Evolutionary conservation across 2,888 invertebrate genomes (phyloP), one percentile per base, ranked within the genome.

Genomic region (Pinctada fucata): DNA sequence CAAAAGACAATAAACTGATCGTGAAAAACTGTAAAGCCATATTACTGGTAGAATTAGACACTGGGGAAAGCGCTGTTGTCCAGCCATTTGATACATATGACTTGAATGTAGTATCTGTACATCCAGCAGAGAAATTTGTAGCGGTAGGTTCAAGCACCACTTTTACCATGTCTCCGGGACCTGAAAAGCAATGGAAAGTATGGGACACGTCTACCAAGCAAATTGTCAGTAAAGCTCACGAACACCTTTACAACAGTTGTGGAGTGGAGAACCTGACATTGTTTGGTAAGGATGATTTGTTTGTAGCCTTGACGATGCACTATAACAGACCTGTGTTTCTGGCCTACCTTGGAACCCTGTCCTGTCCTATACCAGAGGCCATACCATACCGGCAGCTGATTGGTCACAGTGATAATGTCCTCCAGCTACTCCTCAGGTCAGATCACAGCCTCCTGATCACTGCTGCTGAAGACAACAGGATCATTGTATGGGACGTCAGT

Each of bases 401-500:
- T 51, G 85, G 85, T 45, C 88, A 88, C 76, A 85, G 81, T 75
- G 75, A 80, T 66, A 76, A 75, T 45, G 78, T 87, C n/a, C 63
- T 79, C 51, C 82, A 85, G 51, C 50, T 82, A 31, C 6, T 84
- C n/a, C 64, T 84, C 31, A 78, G 80, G 3, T 47, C 78, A 4
- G 82, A 81, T 58, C 67, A 83, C 67, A 76, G 70, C 48, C 50
- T 69, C 48, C 71, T 89, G 72, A 73, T 87, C 3, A 84, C 89
- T 3, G 85, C 83, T 2, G 78, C 84, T 5, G 8, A 50, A 6
- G 89, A 89, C 78, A 87, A 87, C 78, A 85, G 83, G 13, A 82
- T 89, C 65, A 87, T 87, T 75, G 82, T 85, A 45, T 84, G 87
- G 86, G 80, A 84, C 68, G 65, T 87, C 6, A 65, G 64, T 2